A percentile compares a stretch with the other conserved stretches of the same genome.
phyloP scores from a whole-genome alignment of 1,140 invertebrate species.

The Zaprionus inermis region DNA sequence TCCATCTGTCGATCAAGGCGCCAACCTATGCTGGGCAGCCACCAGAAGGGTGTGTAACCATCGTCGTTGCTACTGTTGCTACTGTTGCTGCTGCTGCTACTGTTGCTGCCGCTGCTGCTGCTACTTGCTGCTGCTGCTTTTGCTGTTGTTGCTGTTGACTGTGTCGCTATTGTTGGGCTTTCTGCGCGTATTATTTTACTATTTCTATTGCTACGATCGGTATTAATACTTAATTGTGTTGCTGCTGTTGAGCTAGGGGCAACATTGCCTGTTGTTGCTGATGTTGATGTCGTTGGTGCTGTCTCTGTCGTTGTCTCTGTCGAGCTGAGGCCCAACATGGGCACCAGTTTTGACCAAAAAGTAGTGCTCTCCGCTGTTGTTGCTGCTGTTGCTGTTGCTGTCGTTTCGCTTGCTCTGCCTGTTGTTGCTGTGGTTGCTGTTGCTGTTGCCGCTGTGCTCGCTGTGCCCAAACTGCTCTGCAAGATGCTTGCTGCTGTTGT shows the following conservation, averaged over 20 bases:
- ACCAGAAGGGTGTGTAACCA: slow-evolving; percentile 70
- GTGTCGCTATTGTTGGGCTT: slow-evolving; percentile 22
- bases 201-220: slow-evolving; percentile 76
- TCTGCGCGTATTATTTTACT: slow-evolving; percentile 78
- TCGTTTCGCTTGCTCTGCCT: slow-evolving; percentile 20
- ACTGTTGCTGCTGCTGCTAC: slow-evolving; percentile 13
- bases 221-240: slow-evolving; percentile 67
- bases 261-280: slow-evolving; percentile 18
- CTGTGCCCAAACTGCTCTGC: too few species aligned
- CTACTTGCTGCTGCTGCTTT: slow-evolving; percentile 16
- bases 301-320: slow-evolving; percentile 19
- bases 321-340: slow-evolving; percentile 12
- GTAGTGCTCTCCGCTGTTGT: slow-evolving; percentile 31
- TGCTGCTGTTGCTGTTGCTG: slow-evolving; percentile 34
- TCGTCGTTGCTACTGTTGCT: slow-evolving; percentile 11
- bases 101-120: slow-evolving; percentile 27
- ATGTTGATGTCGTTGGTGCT: slow-evolving; percentile 1
- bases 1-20: slow-evolving; percentile 65
- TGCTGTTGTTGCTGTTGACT: slow-evolving; percentile 34
- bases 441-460: slow-evolving; percentile 45
- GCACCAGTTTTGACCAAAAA: slow-evolving; percentile 31
- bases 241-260: slow-evolving; percentile 21
- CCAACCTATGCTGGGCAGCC: slow-evolving; percentile 70
- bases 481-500: slow-evolving; percentile 23
- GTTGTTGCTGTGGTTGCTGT: slow-evolving; percentile 33